Evolutionary conservation across 2,888 invertebrate genomes (phyloP).

Genomic region (Himalopsyche tibetana): DNA sequence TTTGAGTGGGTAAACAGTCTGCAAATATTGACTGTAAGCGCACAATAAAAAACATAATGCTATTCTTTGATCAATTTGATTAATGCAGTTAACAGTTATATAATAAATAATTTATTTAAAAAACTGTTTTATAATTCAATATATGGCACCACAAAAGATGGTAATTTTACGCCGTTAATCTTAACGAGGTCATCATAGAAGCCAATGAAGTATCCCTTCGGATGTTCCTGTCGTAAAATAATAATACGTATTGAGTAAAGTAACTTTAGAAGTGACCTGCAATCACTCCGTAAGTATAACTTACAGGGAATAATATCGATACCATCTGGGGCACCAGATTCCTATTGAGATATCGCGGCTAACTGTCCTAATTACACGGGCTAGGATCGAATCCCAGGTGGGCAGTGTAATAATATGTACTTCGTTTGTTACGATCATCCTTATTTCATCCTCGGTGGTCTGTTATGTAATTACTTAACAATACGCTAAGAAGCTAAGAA

Average conservation of each 20-base stretch:
- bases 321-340: not conserved
- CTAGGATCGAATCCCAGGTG: not conserved
- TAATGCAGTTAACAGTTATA: no score
- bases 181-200: not conserved
- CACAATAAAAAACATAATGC: no score
- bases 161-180: not conserved
- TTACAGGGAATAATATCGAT: not conserved
- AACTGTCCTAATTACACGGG: conserved; percentile 16
- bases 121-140: no score
- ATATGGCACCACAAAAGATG: not conserved
- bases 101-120: no score
- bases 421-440: not conserved
- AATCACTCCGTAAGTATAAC: not conserved
- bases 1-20: no score
- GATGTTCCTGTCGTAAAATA: not conserved
- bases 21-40: no score
- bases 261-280: not conserved
- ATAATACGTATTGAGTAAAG: not conserved
- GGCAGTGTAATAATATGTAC: not conserved
- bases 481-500: no score
- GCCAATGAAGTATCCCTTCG: not conserved
- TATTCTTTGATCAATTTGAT: no score
- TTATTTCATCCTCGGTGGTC: no score
- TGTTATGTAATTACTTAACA: no score
- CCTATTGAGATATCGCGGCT: not conserved